Evolutionary conservation across 2,113 vertebrate species (phyloP).

Genomic region (Anoplopoma fimbria): DNA sequence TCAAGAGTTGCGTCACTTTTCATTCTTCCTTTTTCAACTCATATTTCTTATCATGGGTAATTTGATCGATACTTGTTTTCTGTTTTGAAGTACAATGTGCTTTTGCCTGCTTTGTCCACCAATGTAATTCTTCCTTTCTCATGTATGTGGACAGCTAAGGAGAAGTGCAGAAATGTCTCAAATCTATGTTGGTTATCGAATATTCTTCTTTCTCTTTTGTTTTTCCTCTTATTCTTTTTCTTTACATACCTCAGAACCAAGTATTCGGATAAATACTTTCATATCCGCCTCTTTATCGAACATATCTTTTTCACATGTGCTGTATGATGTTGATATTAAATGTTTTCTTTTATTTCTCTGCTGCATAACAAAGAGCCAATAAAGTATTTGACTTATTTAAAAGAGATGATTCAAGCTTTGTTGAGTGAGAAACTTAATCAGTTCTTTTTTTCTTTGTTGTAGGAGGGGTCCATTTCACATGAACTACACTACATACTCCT

Average conservation of each 20-base stretch:
- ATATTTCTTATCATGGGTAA: background rate
- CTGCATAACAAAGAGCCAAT: background rate
- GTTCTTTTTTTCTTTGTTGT: background rate
- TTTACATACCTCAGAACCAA: background rate
- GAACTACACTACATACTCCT: background rate
- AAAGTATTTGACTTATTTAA: background rate
- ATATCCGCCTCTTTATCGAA: background rate
- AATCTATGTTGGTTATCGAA: background rate
- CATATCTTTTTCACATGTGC: background rate
- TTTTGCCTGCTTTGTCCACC: background rate
- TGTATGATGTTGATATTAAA: background rate
- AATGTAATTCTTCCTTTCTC: background rate
- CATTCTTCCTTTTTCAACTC: background rate
- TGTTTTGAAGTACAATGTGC: background rate
- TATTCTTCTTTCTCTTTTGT: background rate
- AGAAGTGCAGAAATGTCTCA: background rate
- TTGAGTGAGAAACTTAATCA: background rate
- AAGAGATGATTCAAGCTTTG: background rate
- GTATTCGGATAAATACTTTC: background rate
- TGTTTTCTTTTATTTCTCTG: background rate
- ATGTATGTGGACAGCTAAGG: background rate
- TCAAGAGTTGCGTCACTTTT: conserved; percentile 19
- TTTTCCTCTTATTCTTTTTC: background rate
- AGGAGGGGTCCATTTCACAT: conserved; percentile 34
- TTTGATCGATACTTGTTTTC: background rate